Percentiles rank a stretch among this genome's conserved stretches.
These are phyloP conservation scores for Lemur catta DNA, from an alignment of 2,797 vertebrate genomes.

Conservation along the genomic window DNA sequence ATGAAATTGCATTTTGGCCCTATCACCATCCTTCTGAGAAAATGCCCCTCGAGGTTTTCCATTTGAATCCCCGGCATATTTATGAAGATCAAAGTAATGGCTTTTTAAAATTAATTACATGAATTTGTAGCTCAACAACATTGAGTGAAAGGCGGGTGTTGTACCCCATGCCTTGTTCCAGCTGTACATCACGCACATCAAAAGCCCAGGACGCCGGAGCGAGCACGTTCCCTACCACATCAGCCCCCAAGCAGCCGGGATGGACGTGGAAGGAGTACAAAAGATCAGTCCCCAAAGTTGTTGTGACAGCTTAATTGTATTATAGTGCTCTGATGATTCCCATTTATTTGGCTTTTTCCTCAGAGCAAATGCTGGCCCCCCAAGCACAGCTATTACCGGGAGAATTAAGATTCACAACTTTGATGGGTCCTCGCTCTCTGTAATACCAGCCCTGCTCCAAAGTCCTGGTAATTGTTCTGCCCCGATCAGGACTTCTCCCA, in stretches of 20 bases:
- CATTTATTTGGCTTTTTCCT: slow-evolving; percentile 70
- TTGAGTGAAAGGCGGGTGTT: slow-evolving; percentile 66
- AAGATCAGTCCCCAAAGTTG: slow-evolving; percentile 70
- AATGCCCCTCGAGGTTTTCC: slow-evolving; percentile 70
- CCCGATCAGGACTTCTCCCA: slow-evolving; percentile 59
- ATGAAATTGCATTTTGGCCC: slow-evolving; percentile 72
- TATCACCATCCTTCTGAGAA: slow-evolving; percentile 67
- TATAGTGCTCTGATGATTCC: slow-evolving; percentile 53
- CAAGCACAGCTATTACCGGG: slow-evolving; percentile 77
- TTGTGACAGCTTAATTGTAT: slow-evolving; percentile 78
- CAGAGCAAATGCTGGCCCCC: slow-evolving; percentile 67
- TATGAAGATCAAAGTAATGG: slow-evolving; percentile 66
- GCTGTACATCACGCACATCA: slow-evolving; percentile 63
- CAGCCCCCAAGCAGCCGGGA: slow-evolving; percentile 53
- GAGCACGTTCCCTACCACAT: not conserved
- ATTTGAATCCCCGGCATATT: slow-evolving; percentile 66
- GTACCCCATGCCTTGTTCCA: slow-evolving; percentile 67
- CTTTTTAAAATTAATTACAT: slow-evolving; percentile 71
- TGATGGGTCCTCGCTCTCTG: slow-evolving; percentile 72
- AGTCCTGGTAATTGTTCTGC: slow-evolving; percentile 77
- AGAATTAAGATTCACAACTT: slow-evolving; percentile 75
- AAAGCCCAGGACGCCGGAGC: slow-evolving; percentile 37
- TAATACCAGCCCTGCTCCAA: slow-evolving; percentile 74
- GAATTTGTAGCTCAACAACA: slow-evolving; percentile 74
- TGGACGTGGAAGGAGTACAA: slow-evolving; percentile 48